Conservation (phyloP, 2,113 vertebrate genomes). For the Bos indicus region DNA sequence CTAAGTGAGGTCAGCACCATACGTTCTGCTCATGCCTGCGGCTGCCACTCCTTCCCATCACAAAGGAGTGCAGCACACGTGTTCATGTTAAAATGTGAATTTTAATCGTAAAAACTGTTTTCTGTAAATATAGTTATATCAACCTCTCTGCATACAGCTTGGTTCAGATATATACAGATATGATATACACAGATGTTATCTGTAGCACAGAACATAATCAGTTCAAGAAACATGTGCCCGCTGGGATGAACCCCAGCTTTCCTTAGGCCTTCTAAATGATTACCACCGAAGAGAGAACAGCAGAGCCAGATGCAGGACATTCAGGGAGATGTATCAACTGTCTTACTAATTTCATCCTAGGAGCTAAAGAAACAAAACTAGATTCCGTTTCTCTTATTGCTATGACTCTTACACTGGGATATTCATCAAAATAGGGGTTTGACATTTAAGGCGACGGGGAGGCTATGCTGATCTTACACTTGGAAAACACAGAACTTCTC, state of each 20-base stretch:
- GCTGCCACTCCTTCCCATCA: not conserved
- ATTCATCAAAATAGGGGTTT: not conserved
- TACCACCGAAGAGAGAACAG: not conserved
- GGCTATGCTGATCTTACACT: not conserved
- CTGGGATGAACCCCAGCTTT: not conserved
- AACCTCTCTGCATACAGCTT: constrained; percentile 50
- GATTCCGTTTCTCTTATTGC: constrained; percentile 51
- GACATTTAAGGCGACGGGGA: constrained; percentile 25
- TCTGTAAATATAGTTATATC: constrained; percentile 77
- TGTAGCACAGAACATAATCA: constrained; percentile 26
- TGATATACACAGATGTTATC: not conserved
- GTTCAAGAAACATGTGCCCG: not conserved
- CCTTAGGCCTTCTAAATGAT: not conserved
- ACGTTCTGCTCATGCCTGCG: rapidly evolving
- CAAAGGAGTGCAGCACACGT: not conserved
- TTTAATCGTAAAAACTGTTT: constrained; percentile 82
- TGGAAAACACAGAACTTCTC: not conserved
- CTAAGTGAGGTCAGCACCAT: rapidly evolving
- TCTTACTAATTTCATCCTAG: not conserved
- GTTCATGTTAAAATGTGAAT: constrained; percentile 78
- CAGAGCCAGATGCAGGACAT: not conserved
- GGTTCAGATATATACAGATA: constrained; percentile 65
- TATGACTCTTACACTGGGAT: not conserved
- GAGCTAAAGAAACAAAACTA: constrained; percentile 52
- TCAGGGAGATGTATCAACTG: not conserved